A percentile compares a stretch with the other conserved stretches of the same genome.
phyloP scores from a whole-genome alignment of 92 coral and sea anemone species.

The Ricordea florida region DNA sequence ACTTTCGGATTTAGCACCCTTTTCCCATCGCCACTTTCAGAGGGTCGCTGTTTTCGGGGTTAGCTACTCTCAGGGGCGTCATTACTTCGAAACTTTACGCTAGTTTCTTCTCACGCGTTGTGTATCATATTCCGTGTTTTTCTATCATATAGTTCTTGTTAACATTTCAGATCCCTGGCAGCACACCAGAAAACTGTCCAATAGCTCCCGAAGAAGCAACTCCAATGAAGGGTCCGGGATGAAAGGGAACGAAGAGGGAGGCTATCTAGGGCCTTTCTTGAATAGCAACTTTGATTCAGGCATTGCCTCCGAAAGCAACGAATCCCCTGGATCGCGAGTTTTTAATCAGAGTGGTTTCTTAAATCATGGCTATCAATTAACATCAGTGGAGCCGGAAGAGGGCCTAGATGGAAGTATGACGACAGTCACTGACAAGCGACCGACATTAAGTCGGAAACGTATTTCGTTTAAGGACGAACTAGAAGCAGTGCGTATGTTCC shows the following conservation, averaged over 20 bases:
- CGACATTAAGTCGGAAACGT: slow-evolving; percentile 6
- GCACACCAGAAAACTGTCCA: slow-evolving; percentile 7
- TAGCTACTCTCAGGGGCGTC: no score
- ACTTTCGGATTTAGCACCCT: no score
- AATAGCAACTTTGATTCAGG: slow-evolving; percentile 52
- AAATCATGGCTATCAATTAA: not conserved
- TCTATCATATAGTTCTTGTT: not conserved
- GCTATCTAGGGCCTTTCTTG: not conserved
- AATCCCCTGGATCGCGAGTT: not conserved
- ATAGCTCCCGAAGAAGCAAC: slow-evolving; percentile 7
- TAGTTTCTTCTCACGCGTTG: no score
- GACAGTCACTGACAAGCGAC: not conserved
- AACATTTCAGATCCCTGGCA: slow-evolving; percentile 49
- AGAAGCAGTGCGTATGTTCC: no score
- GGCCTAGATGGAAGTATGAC: not conserved
- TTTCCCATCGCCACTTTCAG: no score
- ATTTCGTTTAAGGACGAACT: slow-evolving; percentile 58
- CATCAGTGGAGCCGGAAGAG: no score
- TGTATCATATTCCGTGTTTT: not conserved
- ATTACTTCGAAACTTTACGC: no score
- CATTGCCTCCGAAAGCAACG: slow-evolving; percentile 51
- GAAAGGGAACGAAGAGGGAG: slow-evolving; percentile 9
- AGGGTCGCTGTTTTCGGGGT: no score
- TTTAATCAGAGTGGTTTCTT: slow-evolving; percentile 13
- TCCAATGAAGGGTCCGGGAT: slow-evolving; percentile 19